These are phyloP conservation scores for Ostrea edulis DNA, from an alignment of 1,140 invertebrate species.

Conservation along the genomic window DNA sequence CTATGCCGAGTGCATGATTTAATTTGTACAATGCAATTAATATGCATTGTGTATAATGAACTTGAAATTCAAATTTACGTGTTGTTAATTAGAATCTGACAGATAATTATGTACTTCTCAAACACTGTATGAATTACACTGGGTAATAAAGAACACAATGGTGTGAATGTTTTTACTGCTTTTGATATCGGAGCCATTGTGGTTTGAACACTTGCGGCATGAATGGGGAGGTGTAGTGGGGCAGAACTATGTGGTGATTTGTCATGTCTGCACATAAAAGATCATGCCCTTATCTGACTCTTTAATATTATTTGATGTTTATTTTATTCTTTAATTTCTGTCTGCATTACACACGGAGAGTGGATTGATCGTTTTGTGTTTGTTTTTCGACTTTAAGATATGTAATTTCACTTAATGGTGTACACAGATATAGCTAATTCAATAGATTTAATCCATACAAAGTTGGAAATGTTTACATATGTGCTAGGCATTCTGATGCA, in stretches of 20 bases:
- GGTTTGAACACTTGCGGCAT: background rate
- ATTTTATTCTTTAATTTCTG: conserved; percentile 1
- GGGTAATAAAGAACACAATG: no score
- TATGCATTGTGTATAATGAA: no score
- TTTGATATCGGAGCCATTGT: background rate
- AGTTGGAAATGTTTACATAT: background rate
- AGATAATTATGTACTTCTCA: no score
- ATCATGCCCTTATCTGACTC: background rate
- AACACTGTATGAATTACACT: no score
- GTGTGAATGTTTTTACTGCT: no score
- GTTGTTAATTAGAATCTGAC: no score
- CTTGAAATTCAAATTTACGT: no score
- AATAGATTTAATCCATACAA: background rate
- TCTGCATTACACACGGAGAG: background rate
- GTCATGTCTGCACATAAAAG: background rate
- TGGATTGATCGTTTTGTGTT: conserved; percentile 4
- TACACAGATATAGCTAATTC: conserved; percentile 4
- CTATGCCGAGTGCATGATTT: no score
- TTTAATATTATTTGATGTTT: conserved; percentile 21
- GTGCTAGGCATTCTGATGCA: background rate
- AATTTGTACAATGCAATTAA: no score
- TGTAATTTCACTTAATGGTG: conserved; percentile 32
- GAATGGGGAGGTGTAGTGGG: background rate
- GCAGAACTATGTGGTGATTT: background rate
- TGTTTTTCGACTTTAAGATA: background rate